Conservation (phyloP, 2,113 vertebrate species). For the Silurus glanis region DNA sequence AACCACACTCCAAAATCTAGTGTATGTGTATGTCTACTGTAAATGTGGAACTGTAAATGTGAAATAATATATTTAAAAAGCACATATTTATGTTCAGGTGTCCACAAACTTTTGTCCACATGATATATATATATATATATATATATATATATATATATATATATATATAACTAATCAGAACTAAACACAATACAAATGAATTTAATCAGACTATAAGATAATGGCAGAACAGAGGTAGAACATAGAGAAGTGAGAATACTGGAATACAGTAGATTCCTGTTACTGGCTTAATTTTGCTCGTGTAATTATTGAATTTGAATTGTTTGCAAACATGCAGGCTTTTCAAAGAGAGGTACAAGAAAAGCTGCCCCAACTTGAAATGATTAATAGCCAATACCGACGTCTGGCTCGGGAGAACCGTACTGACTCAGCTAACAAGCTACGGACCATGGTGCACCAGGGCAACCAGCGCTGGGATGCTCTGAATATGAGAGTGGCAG, state of each 20-base stretch:
- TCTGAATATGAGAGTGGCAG: slow-evolving; percentile 80
- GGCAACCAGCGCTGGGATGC: slow-evolving; percentile 91
- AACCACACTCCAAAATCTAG: too few species aligned
- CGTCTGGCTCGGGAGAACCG: slow-evolving; percentile 91
- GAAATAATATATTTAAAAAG: too few species aligned
- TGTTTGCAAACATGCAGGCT: slow-evolving; percentile 64
- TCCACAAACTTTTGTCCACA: too few species aligned
- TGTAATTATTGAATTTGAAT: background rate
- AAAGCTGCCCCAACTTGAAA: slow-evolving; percentile 85
- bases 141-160: background rate
- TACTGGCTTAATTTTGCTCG: background rate
- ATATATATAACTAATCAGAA: background rate
- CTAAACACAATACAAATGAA: background rate
- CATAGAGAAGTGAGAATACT: background rate
- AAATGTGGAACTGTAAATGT: too few species aligned
- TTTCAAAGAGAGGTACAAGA: slow-evolving; percentile 91
- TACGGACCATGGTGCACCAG: slow-evolving; percentile 85
- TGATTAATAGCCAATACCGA: slow-evolving; percentile 92
- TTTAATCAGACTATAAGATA: background rate
- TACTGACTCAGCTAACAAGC: slow-evolving; percentile 83
- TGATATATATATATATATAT: background rate
- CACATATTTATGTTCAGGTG: too few species aligned
- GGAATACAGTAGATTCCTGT: background rate
- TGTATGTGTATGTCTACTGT: too few species aligned
- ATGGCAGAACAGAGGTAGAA: background rate